phyloP scores from a whole-genome alignment of 2,888 invertebrate genomes.

The Plebejus melissa region DNA sequence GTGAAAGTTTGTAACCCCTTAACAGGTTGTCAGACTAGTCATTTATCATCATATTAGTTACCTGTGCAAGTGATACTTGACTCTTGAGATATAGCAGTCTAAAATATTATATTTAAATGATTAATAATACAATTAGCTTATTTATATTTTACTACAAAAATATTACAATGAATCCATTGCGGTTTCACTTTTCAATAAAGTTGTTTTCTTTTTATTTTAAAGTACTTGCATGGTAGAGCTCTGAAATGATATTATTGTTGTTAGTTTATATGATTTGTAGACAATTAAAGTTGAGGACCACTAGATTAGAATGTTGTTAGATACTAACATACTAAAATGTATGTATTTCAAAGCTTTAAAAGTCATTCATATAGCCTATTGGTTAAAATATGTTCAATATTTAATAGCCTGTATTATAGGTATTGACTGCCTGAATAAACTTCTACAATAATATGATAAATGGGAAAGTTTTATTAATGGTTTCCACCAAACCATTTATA shows the following conservation, averaged over 20 bases:
- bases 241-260: neutral
- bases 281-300: slow-evolving; percentile 19
- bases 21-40: neutral
- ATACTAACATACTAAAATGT: slow-evolving; percentile 65
- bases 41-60: no score
- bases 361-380: slow-evolving; percentile 21
- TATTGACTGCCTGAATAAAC: neutral
- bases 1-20: neutral
- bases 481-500: neutral
- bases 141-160: no score
- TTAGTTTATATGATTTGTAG: neutral
- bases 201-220: neutral
- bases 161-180: neutral
- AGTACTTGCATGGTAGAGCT: slow-evolving; percentile 1
- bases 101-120: no score
- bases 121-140: no score
- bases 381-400: slow-evolving; percentile 27
- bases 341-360: slow-evolving; percentile 29
- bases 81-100: no score
- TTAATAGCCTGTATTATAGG: neutral
- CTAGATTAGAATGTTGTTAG: slow-evolving; percentile 55
- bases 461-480: neutral
- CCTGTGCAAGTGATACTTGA: no score
- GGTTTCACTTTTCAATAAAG: neutral
- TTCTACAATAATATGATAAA: neutral